Conservation (phyloP, 2,113 vertebrate species). For the Hemiprocne comata region DNA sequence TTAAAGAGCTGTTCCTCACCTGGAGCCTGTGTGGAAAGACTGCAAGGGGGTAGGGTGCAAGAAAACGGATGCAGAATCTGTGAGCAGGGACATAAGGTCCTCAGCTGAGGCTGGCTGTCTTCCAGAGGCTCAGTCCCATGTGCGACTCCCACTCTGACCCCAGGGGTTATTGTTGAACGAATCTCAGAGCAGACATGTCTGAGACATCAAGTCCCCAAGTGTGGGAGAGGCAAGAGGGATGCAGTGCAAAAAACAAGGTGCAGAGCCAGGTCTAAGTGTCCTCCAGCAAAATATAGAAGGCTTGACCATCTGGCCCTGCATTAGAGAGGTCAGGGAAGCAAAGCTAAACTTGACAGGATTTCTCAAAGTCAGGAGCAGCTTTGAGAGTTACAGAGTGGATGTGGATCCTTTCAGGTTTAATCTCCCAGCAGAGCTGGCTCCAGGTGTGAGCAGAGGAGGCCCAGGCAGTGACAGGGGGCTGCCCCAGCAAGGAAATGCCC, state of each 20-base stretch:
- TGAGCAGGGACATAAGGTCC: not conserved
- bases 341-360: not conserved
- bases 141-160: not conserved
- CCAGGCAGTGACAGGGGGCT: not conserved
- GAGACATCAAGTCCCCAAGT: not conserved
- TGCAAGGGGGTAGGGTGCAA: not conserved
- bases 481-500: not conserved
- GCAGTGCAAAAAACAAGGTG: not conserved
- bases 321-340: not conserved
- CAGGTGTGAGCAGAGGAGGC: not conserved
- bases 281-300: not conserved
- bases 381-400: not conserved
- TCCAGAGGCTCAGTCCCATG: not conserved
- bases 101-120: not conserved
- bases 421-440: conserved; percentile 3
- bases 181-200: not conserved
- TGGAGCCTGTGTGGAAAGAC: rapidly evolving
- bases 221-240: not conserved
- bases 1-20: not conserved
- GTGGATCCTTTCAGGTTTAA: not conserved
- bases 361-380: rapidly evolving
- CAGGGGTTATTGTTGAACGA: rapidly evolving
- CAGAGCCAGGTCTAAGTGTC: not conserved
- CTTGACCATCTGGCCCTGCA: not conserved
- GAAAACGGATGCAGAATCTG: not conserved